Base-by-base conservation (phyloP, 2,888 invertebrate genomes). In the Acleris literana region DNA sequence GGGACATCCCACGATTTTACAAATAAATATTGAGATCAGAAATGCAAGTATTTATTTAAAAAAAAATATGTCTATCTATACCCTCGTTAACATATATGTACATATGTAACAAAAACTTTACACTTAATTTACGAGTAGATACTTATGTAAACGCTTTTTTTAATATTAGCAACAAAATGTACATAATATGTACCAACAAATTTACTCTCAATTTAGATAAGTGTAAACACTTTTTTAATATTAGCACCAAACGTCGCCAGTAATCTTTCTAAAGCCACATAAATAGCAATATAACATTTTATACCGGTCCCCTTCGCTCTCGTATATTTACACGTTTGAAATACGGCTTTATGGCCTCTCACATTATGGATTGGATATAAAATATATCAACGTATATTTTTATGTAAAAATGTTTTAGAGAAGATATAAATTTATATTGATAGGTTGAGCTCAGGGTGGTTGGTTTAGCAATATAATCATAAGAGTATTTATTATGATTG, bases 311-410 rank as follows among this genome's bases (percentile, higher is more conserved):
- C 69, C 69, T 69, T 71, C 75, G 71, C 76, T 75, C 82, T 70
- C 81, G 75, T 88, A 88, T 88, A 86, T 90, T 87, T 88, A 84
- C 89, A 88, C 88, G 79, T 88, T 85, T 88, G 86, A 88, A 85
- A 87, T 88, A 88, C 79, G 82, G 73, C 81, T 88, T 89, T 90
- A 90, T 83, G 80, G 77, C 78, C 82, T 83, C 79, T 78, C 85
- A 83, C 80, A 74, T 85, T 89, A 89, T 89, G 89, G 89, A 89
- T 89, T 87, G 88, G 75, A 74, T 73, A 81, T 88, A 86, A 88
- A 88, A 87, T 80, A 78, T 79, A 81, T 79, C 80, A 78, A 76
- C 70, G 64, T 70, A 70, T 70, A 69, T 70, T 69, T 69, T 70
- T 72, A 71, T 68, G 69, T 67, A 64, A 61, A 66, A 51, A 55